Percentiles rank a stretch among this genome's conserved stretches.
phyloP scores from a whole-genome alignment of 1,140 invertebrate species.

The Danaus plexippus region DNA sequence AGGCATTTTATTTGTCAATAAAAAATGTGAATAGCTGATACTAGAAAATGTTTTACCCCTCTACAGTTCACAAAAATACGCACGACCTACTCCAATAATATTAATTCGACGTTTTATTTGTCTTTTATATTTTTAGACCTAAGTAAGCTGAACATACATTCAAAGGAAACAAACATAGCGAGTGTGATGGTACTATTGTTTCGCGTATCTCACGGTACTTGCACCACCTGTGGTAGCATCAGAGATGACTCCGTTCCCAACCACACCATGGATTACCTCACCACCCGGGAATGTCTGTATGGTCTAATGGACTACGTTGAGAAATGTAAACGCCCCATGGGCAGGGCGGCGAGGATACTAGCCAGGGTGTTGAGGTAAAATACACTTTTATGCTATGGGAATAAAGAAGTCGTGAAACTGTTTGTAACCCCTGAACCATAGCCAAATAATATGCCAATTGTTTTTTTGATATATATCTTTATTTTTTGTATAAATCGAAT shows the following conservation, averaged over 20 bases:
- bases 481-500: slow-evolving; percentile 1
- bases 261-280: slow-evolving; percentile 42
- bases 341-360: slow-evolving; percentile 56
- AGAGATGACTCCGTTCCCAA: slow-evolving; percentile 34
- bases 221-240: slow-evolving; percentile 25
- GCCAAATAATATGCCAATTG: too few species aligned
- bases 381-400: neutral
- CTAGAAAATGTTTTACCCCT: too few species aligned
- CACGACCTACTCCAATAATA: too few species aligned
- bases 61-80: too few species aligned
- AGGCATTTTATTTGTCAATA: too few species aligned
- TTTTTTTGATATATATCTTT: neutral
- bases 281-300: slow-evolving; percentile 47
- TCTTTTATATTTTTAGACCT: slow-evolving; percentile 16
- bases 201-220: slow-evolving; percentile 49
- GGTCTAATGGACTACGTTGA: slow-evolving; percentile 57
- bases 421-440: too few species aligned
- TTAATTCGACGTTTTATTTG: neutral
- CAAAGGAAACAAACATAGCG: slow-evolving; percentile 44
- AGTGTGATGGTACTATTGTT: slow-evolving; percentile 55
- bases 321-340: slow-evolving; percentile 50
- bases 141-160: slow-evolving; percentile 27
- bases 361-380: slow-evolving; percentile 55
- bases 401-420: neutral
- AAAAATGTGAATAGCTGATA: too few species aligned